These are phyloP conservation scores for Lagodon rhomboides DNA, from an alignment of 2,797 vertebrate genomes.

Conservation along the genomic window DNA sequence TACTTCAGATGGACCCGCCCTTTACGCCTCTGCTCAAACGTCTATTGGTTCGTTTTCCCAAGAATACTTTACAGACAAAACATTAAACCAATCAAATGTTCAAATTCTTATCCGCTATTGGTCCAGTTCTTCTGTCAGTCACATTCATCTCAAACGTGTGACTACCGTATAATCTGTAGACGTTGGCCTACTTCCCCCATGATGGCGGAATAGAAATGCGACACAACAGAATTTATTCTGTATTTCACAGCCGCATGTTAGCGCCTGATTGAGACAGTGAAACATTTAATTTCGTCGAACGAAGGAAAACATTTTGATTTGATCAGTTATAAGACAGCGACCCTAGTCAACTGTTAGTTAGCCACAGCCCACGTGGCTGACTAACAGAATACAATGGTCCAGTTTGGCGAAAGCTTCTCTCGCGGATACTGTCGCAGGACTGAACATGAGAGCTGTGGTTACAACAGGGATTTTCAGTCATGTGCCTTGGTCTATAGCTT, in stretches of 20 bases:
- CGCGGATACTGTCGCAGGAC: slow-evolving; percentile 23
- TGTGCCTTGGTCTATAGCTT: slow-evolving; percentile 27
- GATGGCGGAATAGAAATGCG: slow-evolving; percentile 48
- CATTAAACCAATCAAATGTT: slow-evolving; percentile 53
- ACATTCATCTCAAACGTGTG: slow-evolving; percentile 47
- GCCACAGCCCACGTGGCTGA: slow-evolving; percentile 67
- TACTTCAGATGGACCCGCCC: slow-evolving; percentile 47
- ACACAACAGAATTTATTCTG: slow-evolving; percentile 10
- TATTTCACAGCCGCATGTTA: neutral
- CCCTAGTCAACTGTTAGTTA: neutral
- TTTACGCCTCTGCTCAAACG: neutral
- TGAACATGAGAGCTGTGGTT: slow-evolving; percentile 3
- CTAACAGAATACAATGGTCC: slow-evolving; percentile 23
- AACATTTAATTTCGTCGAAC: neutral
- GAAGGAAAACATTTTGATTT: neutral
- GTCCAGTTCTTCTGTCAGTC: slow-evolving; percentile 60
- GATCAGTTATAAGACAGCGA: neutral
- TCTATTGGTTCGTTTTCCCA: slow-evolving; percentile 63
- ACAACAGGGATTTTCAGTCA: slow-evolving; percentile 30
- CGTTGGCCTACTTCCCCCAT: slow-evolving; percentile 58
- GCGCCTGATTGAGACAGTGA: fast-evolving
- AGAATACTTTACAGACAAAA: neutral
- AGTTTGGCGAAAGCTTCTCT: slow-evolving; percentile 11
- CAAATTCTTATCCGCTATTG: slow-evolving; percentile 49
- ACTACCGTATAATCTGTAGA: slow-evolving; percentile 54